phyloP scores from a whole-genome alignment of 2,797 vertebrate genomes.

The Enteromius thamalakanensis region DNA sequence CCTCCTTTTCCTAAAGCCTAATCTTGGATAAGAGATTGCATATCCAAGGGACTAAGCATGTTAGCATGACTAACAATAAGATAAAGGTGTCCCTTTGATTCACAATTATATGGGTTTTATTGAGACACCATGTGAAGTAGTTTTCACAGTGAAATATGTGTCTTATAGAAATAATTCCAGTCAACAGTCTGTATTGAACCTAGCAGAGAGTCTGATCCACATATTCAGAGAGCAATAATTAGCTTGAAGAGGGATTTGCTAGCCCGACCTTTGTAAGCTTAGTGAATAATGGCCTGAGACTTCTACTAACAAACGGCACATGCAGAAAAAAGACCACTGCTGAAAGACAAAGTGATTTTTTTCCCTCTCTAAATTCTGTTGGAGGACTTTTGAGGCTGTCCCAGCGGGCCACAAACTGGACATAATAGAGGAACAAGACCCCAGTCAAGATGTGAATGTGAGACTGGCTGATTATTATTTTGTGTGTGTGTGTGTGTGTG shows the following conservation, averaged over 20 bases:
- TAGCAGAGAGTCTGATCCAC: constrained; percentile 43
- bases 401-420: constrained; percentile 63
- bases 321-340: constrained; percentile 56
- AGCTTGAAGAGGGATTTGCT: constrained; percentile 72
- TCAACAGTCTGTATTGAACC: constrained; percentile 15
- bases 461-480: constrained; percentile 5
- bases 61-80: constrained; percentile 59
- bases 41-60: constrained; percentile 63
- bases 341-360: constrained; percentile 53
- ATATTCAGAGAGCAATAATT: constrained; percentile 70
- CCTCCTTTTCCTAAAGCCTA: constrained; percentile 63
- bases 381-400: constrained; percentile 66
- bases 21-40: constrained; percentile 65
- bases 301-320: constrained; percentile 52
- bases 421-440: constrained; percentile 54
- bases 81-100: constrained; percentile 41
- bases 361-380: constrained; percentile 58
- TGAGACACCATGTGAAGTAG: constrained; percentile 13
- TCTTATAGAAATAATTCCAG: constrained; percentile 40
- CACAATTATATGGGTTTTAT: constrained; percentile 27
- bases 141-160: constrained; percentile 21
- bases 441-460: constrained; percentile 13
- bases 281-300: constrained; percentile 59
- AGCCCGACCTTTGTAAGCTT: constrained; percentile 67
- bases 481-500: neutral